A percentile compares a stretch with the other conserved stretches of the same genome.
Evolutionary conservation across 2,888 invertebrate genomes (phyloP).

Genomic region (Pyrochroa serraticornis): DNA sequence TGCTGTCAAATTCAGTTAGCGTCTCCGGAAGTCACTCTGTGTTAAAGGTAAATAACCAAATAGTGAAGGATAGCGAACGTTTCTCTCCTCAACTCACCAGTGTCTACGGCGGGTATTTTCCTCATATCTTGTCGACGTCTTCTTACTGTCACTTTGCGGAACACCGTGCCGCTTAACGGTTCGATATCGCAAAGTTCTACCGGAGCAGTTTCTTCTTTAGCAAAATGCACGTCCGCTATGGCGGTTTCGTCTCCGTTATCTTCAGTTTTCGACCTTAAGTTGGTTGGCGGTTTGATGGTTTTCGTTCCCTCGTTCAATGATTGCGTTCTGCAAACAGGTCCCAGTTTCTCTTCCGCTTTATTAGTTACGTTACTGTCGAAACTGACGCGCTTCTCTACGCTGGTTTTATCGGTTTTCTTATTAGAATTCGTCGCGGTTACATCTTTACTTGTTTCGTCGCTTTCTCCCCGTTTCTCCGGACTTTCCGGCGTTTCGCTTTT

Average conservation of each 20-base stretch:
- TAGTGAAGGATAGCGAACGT: slow-evolving; percentile 1
- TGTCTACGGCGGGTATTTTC: slow-evolving; percentile 55
- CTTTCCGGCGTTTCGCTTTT: slow-evolving; percentile 15
- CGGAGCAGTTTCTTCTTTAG: slow-evolving; percentile 41
- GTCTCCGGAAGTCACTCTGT: slow-evolving; percentile 18
- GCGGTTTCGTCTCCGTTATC: slow-evolving; percentile 32
- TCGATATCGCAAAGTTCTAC: slow-evolving; percentile 58
- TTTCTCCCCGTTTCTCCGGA: background rate
- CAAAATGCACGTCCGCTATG: slow-evolving; percentile 35
- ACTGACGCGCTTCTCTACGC: slow-evolving; percentile 44
- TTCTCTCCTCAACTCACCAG: slow-evolving; percentile 47
- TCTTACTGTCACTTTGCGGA: slow-evolving; percentile 69
- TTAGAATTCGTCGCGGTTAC: background rate
- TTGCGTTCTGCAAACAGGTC: slow-evolving; percentile 27
- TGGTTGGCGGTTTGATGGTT: background rate
- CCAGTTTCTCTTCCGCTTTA: slow-evolving; percentile 11
- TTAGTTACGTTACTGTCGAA: slow-evolving; percentile 40
- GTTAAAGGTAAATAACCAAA: slow-evolving; percentile 9
- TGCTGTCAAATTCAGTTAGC: no score
- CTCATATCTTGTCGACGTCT: slow-evolving; percentile 61
- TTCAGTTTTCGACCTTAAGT: background rate
- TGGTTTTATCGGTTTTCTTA: slow-evolving; percentile 13
- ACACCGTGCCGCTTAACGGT: slow-evolving; percentile 68
- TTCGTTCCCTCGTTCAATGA: slow-evolving; percentile 30
- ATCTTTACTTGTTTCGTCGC: slow-evolving; percentile 5